Percentiles rank a stretch among this genome's conserved stretches.
Evolutionary conservation across 2,113 vertebrate genomes (phyloP).

Genomic region (Erinaceus europaeus): DNA sequence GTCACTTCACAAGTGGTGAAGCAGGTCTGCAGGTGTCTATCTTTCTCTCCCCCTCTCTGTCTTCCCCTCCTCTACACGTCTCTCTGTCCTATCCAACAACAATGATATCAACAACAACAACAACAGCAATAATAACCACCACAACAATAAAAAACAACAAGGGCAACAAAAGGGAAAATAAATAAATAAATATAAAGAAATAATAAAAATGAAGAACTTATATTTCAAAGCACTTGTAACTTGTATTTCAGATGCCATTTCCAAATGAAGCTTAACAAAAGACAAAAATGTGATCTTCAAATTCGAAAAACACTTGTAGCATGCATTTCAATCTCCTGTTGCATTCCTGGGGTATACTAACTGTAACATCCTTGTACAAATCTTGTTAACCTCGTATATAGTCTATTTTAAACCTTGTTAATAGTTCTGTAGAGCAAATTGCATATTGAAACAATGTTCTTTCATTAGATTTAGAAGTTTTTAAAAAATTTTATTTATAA

Average conservation of each 20-base stretch:
- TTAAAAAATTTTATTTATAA: background rate
- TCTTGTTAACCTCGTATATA: background rate
- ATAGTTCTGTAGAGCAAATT: background rate
- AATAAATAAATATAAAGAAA: too few relatives aligned
- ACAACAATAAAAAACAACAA: too few relatives aligned
- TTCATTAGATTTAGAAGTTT: background rate
- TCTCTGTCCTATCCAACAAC: too few relatives aligned
- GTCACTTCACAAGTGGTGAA: too few relatives aligned
- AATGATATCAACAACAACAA: too few relatives aligned
- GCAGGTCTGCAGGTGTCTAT: too few relatives aligned
- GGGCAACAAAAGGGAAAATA: too few relatives aligned
- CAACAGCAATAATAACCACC: too few relatives aligned
- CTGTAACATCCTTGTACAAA: background rate
- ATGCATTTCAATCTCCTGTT: background rate
- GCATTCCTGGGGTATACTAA: background rate
- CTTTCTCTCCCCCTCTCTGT: too few relatives aligned
- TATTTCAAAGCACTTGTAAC: slow-evolving; percentile 18
- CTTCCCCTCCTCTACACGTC: too few relatives aligned
- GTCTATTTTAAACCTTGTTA: background rate
- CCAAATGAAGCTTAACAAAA: background rate
- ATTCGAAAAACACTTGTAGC: background rate
- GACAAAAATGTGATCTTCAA: background rate
- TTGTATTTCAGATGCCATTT: slow-evolving; percentile 40
- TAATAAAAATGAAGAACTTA: background rate
- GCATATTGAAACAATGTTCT: background rate